Conservation (phyloP, 2,797 vertebrate genomes). For the Macropodus opercularis region DNA sequence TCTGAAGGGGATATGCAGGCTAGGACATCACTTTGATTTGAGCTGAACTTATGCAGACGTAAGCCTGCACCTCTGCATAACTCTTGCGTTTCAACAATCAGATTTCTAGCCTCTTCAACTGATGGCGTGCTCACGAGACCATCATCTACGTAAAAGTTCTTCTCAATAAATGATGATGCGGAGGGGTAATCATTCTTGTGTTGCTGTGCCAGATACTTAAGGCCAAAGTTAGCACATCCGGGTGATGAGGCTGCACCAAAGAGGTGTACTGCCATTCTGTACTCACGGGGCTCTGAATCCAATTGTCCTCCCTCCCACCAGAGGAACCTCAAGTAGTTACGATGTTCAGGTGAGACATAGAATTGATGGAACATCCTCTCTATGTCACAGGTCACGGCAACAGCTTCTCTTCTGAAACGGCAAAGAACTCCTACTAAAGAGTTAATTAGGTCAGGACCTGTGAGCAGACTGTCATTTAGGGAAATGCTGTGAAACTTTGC, state of each 20-base stretch:
- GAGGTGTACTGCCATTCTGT: slow-evolving; percentile 3
- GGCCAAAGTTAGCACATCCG: slow-evolving; percentile 4
- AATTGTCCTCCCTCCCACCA: slow-evolving; percentile 44
- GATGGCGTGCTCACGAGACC: slow-evolving; percentile 20
- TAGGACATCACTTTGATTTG: not conserved
- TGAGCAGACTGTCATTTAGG: slow-evolving; percentile 19
- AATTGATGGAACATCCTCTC: slow-evolving; percentile 32
- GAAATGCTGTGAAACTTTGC: slow-evolving; percentile 7
- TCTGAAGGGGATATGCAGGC: not conserved
- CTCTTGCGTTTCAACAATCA: not conserved
- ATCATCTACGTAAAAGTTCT: slow-evolving; percentile 40
- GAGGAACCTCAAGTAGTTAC: slow-evolving; percentile 35
- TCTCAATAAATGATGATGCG: slow-evolving; percentile 34
- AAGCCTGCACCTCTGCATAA: not conserved
- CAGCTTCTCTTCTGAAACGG: slow-evolving; percentile 1
- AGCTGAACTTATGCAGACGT: slow-evolving; percentile 6
- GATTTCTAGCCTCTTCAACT: slow-evolving; percentile 9
- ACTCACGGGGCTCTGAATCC: slow-evolving; percentile 22
- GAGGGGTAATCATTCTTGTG: not conserved
- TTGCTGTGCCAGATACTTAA: not conserved
- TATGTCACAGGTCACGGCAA: slow-evolving; percentile 17
- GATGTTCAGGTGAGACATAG: slow-evolving; percentile 1
- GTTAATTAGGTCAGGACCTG: slow-evolving; percentile 27
- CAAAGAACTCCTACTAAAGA: slow-evolving; percentile 11
- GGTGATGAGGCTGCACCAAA: slow-evolving; percentile 10